Percentiles rank a stretch among this genome's conserved stretches.
These are phyloP conservation scores for Agrochola lychnidis DNA, from an alignment of 2,888 invertebrate species.

Conservation along the genomic window DNA sequence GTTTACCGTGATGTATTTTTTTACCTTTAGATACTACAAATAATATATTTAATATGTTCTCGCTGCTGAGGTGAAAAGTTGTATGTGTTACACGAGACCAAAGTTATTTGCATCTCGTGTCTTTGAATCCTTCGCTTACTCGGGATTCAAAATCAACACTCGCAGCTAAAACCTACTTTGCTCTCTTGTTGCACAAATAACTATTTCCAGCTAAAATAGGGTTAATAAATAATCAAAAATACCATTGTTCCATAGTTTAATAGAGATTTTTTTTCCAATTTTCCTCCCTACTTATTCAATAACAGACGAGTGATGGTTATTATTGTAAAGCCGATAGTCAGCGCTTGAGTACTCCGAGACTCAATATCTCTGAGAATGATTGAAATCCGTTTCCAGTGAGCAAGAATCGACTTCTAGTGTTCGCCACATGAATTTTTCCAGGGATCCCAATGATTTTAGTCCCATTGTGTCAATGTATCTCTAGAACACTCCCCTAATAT, in stretches of 20 bases:
- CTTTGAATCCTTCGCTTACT: too few species aligned
- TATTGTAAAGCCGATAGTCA: not conserved
- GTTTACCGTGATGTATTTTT: too few species aligned
- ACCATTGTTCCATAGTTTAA: not conserved
- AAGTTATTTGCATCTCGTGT: too few species aligned
- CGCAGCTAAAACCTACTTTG: too few species aligned
- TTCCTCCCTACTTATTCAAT: too few species aligned
- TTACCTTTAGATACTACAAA: too few species aligned
- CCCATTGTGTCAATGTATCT: not conserved
- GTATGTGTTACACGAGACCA: too few species aligned
- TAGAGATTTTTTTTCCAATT: not conserved
- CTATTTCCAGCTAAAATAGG: not conserved
- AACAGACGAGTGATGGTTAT: too few species aligned
- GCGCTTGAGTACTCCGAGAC: not conserved
- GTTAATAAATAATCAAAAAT: not conserved
- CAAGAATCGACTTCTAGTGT: not conserved
- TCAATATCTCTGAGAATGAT: not conserved
- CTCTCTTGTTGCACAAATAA: too few species aligned
- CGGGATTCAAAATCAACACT: too few species aligned
- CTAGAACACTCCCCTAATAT: constrained; percentile 13
- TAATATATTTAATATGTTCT: too few species aligned
- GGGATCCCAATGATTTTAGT: not conserved
- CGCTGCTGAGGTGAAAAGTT: too few species aligned
- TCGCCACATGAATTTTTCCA: not conserved
- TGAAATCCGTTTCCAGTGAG: not conserved